phyloP scores from a whole-genome alignment of 2,888 invertebrate genomes.

The Antheraea yamamai region DNA sequence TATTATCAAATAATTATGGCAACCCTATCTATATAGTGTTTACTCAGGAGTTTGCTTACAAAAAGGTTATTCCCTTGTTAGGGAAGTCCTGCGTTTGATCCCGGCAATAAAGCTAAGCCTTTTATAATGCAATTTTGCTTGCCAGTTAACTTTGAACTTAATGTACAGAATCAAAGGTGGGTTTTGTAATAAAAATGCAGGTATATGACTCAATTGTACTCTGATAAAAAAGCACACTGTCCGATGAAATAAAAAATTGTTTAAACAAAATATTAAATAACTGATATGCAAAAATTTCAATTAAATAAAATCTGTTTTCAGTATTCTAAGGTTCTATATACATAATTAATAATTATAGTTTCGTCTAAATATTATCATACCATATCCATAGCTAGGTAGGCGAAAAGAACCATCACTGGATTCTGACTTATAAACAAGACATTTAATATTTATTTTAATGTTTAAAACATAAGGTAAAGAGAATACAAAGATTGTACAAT shows the following conservation, averaged over 20 bases:
- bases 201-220: neutral
- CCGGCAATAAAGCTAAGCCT: neutral
- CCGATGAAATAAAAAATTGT: neutral
- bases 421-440: neutral
- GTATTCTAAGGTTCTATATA: neutral
- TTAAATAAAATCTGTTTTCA: neutral
- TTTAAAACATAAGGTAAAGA: neutral
- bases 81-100: neutral
- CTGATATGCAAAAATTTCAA: neutral
- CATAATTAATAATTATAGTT: neutral
- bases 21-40: too few relatives aligned
- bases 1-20: too few relatives aligned
- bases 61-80: constrained; percentile 1
- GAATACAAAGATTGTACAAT: neutral
- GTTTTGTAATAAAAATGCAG: neutral
- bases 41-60: neutral
- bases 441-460: neutral
- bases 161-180: neutral
- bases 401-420: neutral
- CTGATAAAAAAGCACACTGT: neutral
- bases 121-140: neutral
- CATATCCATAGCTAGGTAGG: neutral
- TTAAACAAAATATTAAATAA: neutral
- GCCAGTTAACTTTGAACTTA: constrained; percentile 6
- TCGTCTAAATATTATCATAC: neutral